These are phyloP conservation scores for Stercorarius parasiticus DNA, from an alignment of 2,113 vertebrate genomes.

Conservation along the genomic window DNA sequence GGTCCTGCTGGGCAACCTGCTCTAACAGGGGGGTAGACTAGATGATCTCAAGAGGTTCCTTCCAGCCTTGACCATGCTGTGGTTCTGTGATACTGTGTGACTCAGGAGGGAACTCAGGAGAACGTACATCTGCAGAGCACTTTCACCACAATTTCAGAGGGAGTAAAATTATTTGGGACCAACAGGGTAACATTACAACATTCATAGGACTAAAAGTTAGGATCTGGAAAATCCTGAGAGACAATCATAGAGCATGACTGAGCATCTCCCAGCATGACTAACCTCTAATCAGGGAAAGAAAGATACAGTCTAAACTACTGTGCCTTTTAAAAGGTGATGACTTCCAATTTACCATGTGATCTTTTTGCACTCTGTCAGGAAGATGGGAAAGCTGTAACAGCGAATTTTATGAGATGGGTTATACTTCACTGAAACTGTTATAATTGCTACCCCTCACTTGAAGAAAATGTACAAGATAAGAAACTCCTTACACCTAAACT, in stretches of 20 bases:
- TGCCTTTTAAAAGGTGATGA: not conserved
- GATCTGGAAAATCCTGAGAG: not conserved
- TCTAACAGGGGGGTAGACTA: not conserved
- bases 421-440: not conserved
- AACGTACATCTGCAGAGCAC: not conserved
- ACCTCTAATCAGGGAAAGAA: not conserved
- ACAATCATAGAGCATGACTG: not conserved
- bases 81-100: not conserved
- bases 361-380: not conserved
- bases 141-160: not conserved
- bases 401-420: not conserved
- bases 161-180: not conserved
- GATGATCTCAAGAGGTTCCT: not conserved
- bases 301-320: not conserved
- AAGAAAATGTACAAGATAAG: not conserved
- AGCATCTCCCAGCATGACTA: not conserved
- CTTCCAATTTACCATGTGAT: not conserved
- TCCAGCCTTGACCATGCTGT: not conserved
- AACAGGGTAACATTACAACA: rapidly evolving
- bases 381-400: not conserved
- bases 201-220: not conserved
- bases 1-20: not conserved
- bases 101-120: not conserved
- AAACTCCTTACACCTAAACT: not conserved
- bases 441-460: not conserved